Conservation (phyloP, 2,888 invertebrate species). For the Clanis bilineata region DNA sequence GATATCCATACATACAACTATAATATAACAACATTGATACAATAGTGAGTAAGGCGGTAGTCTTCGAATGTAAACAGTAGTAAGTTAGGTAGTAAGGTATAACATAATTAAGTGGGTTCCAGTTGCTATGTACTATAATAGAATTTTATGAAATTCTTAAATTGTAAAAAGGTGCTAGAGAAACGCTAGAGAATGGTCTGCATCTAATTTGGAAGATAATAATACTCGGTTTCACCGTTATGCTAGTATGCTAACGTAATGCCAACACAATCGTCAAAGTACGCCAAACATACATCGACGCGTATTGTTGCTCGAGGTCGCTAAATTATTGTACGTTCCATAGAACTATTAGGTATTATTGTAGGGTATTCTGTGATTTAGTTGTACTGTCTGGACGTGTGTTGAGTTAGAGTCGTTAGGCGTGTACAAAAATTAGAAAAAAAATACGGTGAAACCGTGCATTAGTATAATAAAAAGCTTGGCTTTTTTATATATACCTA, state of each 20-base stretch:
- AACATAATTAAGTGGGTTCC: conserved; percentile 27
- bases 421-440: background rate
- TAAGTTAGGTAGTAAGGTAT: conserved; percentile 10
- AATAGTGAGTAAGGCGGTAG: conserved; percentile 81
- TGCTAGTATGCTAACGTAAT: background rate
- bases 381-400: no score
- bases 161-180: conserved; percentile 53
- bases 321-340: no score
- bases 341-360: no score
- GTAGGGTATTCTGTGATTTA: no score
- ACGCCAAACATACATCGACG: no score
- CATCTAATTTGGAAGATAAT: conserved; percentile 41
- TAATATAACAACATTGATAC: conserved; percentile 75
- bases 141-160: conserved; percentile 26
- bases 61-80: conserved; percentile 68
- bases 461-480: no score
- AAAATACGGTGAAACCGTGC: background rate
- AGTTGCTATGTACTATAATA: conserved; percentile 37
- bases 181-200: conserved; percentile 57
- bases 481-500: background rate
- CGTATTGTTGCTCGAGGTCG: no score
- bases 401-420: no score
- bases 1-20: conserved; percentile 27
- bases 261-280: no score
- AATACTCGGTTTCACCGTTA: background rate